Base-by-base conservation (phyloP, 2,888 invertebrate species). In the Cerastis rubricosa region DNA sequence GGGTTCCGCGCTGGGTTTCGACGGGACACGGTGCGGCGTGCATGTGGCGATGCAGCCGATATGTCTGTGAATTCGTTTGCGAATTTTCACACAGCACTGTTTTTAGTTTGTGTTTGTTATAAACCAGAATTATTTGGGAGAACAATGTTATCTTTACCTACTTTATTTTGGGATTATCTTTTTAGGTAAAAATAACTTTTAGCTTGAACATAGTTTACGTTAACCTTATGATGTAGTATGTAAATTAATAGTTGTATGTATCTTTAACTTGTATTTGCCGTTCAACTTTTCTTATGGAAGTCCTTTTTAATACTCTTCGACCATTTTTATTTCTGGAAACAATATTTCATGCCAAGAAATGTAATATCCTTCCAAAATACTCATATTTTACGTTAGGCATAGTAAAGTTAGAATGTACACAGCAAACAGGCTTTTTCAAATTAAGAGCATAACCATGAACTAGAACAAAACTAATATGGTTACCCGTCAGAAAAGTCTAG, bases 31-130 rank as follows among this genome's bases (percentile, higher is more conserved):
- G 68, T 61, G 71, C 73, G 79, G 85, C 73, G 68, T 86, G 84
- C 88, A 87, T 88, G 86, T 84, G 84, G 80, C 75, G 87, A 87
- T 88, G 87, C 76, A 84, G 68, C 78, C 87, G 81, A 86, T 85
- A 85, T 87, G 84, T 90, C 88, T 88, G 90, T 88, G 88, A 89
- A 91, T 90, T 89, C 89, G 89, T 91, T 91, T 90, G 88, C 89
- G 90, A 87, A 90, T 90, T 90, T 91, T 84, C 89, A 85, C 89
- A 87, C 84, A 61, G 71, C n/a, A 68, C 61, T 64, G 64, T 87
- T 80, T 71, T 65, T 69, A 54, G 49, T 76, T 83, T 61, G 45
- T 70, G 9, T 71, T 69, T 65, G 29, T 7, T 11, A 40, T 71
- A 74, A 79, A 68, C 74, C 47, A 71, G 63, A 71, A 71, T 22